A percentile compares a stretch with the other conserved stretches of the same genome.
Conservation (phyloP, 2,797 vertebrate species). For the Etheostoma nigrum region DNA sequence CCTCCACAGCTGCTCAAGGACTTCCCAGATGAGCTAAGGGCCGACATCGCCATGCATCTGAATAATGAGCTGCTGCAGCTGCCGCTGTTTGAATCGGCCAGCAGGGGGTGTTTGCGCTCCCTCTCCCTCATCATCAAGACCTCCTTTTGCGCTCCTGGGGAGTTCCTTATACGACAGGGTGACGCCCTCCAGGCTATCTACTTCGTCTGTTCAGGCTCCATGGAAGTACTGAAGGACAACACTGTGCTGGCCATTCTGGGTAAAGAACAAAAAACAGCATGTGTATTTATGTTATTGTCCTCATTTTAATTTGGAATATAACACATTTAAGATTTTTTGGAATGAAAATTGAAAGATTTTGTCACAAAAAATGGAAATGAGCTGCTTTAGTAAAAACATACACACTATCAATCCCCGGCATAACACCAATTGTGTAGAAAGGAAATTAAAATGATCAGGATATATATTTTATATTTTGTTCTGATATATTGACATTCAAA, state of each 20-base stretch:
- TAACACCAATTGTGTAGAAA: background rate
- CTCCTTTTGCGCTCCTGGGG: constrained; percentile 95
- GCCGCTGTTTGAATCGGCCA: constrained; percentile 95
- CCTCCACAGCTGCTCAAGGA: constrained; percentile 92
- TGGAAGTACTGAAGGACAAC: constrained; percentile 97
- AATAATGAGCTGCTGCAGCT: constrained; percentile 97
- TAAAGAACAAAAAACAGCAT: constrained; percentile 55
- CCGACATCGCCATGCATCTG: constrained; percentile 97
- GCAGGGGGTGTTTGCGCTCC: constrained; percentile 95
- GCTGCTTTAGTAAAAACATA: background rate
- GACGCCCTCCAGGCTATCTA: constrained; percentile 97
- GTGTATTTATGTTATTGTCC: no score
- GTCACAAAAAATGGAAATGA: background rate
- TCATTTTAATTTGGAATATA: no score
- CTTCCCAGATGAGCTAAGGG: constrained; percentile 95
- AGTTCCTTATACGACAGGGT: constrained; percentile 96
- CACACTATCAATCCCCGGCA: background rate
- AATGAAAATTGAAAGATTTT: no score
- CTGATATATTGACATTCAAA: background rate
- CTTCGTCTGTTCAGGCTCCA: constrained; percentile 97
- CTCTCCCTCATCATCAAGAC: constrained; percentile 98
- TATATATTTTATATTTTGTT: background rate
- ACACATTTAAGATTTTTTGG: background rate
- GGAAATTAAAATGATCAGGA: background rate
- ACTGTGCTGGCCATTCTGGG: constrained; percentile 96